Evolutionary conservation across 2,888 invertebrate species (phyloP), one percentile per base, ranked within the genome.

Genomic region (Cynaeus angustus): DNA sequence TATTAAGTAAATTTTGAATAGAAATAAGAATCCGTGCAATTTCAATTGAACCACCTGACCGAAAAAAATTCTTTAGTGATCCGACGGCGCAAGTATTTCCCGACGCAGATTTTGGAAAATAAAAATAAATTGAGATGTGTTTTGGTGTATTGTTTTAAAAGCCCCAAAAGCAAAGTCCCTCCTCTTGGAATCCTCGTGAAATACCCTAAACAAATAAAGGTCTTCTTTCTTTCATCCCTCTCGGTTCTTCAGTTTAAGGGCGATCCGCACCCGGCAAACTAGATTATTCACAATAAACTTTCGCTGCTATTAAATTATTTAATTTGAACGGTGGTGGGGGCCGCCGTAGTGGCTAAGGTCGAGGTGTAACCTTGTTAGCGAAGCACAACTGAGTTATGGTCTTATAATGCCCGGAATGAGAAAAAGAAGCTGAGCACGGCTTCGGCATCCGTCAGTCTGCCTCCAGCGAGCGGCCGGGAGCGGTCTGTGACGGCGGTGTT

Each of bases 241-340:
- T 37, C 50, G 16, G 61, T 53, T 21, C 66, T 67, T 59, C 52
- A 37, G 58, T 55, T 68, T 65, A 69, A 69, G 65, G 59, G 66
- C 64, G 56, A 62, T 64, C 66, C 70, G 43, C 72, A 72, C 78
- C 77, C 79, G 21, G 72, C 75, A 84, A 85, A 86, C 84, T 82
- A 84, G 85, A 86, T 86, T 86, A 86, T 86, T 85, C 86, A 85
- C 85, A 86, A 86, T 86, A 86, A 85, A 86, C 85, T 86, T 86
- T 85, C 85, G 83, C 84, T 82, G 82, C 83, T 86, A 86, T 86
- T 86, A 86, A 86, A 85, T 86, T 85, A 86, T 86, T 86, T 86
- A 86, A 86, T 86, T 86, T 85, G 79, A 79, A 78, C 83, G 83
- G 82, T 78, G 78, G 80, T 77, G 80, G 82, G 80, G 81, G 79